Evolutionary conservation across 2,113 vertebrate species (phyloP), one percentile per base, ranked within the genome.

Genomic region (Craseonycteris thonglongyai): DNA sequence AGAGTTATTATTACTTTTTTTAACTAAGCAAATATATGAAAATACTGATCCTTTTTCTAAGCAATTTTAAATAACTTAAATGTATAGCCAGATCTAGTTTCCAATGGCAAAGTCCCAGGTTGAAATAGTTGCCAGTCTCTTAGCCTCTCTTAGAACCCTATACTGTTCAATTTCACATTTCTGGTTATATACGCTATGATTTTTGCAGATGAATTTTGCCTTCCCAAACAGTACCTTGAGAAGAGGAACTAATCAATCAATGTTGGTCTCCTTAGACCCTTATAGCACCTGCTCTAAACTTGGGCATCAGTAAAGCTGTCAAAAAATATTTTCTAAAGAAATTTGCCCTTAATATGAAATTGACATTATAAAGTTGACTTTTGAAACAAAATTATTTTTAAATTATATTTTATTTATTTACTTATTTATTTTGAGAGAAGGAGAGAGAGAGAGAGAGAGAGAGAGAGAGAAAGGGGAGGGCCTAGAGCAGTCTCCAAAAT

Each of bases 251-350:
- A 0, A 35, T 9, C 49, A 51, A 51, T 51, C 49, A 51, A 51
- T 51, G 14, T 24, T 19, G 1, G 2, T 6, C 10, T 54, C 69
- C 18, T 33, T 26, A 35, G 28, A 33, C 49, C 18, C 11, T 54
- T 0, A 1, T 5, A 72, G 8, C 6, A 40, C 13, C 21, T n/a
- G 14, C 38, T 18, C 1, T 3, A 2, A 58, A 24, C 75, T 21
- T 22, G n/a, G 4, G 3, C 3, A 35, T 2, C 5, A 40, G 24
- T 2, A 5, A 78, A 10, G 18, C 24, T 8, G 8, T 59, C 11
- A n/a, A 75, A 54, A 81, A 85, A 56, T 83, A 22, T n/a, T 89
- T 87, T 15, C 13, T 83, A 19, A 86, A 87, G 22, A 61, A 2
- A 49, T 59, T 40, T 45, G 12, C 42, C 30, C 14, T 74, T 74